These are phyloP conservation scores for Podarcis raffonei DNA, from an alignment of 2,113 vertebrate genomes.

Conservation along the genomic window DNA sequence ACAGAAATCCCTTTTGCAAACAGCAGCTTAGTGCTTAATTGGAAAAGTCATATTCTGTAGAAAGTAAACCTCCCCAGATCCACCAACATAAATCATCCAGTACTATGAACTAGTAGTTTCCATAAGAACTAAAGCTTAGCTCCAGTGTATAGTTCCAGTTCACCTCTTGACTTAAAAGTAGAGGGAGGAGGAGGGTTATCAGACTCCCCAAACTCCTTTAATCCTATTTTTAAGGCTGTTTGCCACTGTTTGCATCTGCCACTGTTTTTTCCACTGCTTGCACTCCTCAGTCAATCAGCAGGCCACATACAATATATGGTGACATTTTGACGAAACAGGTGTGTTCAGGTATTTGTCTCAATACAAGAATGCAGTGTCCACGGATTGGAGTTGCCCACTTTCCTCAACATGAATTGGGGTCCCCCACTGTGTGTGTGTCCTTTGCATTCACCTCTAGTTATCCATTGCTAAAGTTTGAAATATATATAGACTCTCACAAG, in stretches of 20 bases:
- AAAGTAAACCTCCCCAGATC: slow-evolving; percentile 60
- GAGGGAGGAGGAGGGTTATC: not conserved
- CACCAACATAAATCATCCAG: slow-evolving; percentile 60
- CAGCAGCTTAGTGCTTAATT: slow-evolving; percentile 62
- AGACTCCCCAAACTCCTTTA: not conserved
- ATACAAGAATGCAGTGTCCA: too few species aligned
- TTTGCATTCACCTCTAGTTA: not conserved
- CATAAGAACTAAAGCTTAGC: slow-evolving; percentile 56
- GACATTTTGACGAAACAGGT: too few species aligned
- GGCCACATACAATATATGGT: not conserved
- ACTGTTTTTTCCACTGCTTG: too few species aligned
- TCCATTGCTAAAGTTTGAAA: slow-evolving; percentile 71
- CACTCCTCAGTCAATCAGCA: not conserved
- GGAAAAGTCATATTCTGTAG: slow-evolving; percentile 57
- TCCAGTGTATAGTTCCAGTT: not conserved
- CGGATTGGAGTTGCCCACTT: too few species aligned
- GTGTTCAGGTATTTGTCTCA: too few species aligned
- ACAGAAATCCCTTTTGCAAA: slow-evolving; percentile 54
- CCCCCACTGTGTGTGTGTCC: too few species aligned
- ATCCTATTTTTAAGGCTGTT: not conserved
- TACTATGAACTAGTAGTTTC: slow-evolving; percentile 47
- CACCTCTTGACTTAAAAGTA: not conserved
- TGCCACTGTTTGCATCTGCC: not conserved
- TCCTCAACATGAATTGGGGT: too few species aligned
- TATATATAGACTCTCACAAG: slow-evolving; percentile 56